Percentiles rank a stretch among this genome's conserved stretches.
These are phyloP conservation scores for Euspilapteryx auroguttella DNA, from an alignment of 2,888 invertebrate species.

Conservation along the genomic window DNA sequence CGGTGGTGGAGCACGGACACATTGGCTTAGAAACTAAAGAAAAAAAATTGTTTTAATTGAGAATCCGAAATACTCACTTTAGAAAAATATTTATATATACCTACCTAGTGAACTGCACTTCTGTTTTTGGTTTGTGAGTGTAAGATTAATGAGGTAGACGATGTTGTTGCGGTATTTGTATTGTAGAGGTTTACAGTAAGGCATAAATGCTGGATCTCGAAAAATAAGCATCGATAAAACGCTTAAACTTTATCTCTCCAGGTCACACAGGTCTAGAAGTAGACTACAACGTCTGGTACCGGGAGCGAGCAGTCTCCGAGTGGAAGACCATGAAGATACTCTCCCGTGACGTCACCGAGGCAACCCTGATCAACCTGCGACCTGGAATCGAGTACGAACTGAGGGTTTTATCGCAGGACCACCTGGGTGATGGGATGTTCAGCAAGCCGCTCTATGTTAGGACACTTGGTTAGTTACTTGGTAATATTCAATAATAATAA, in stretches of 20 bases:
- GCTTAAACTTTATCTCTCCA: no score
- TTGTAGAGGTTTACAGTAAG: neutral
- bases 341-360: conserved; percentile 72
- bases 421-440: conserved; percentile 85
- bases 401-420: conserved; percentile 86
- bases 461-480: conserved; percentile 55
- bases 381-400: conserved; percentile 85
- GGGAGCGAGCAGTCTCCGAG: conserved; percentile 71
- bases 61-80: no score
- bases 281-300: conserved; percentile 87
- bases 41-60: no score
- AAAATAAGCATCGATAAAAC: neutral
- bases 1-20: no score
- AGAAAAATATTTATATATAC: no score
- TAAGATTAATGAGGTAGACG: no score
- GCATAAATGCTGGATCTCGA: neutral
- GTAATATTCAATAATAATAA: neutral
- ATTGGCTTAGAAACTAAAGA: no score
- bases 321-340: conserved; percentile 83
- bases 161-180: no score
- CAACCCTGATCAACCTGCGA: conserved; percentile 75
- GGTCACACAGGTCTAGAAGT: conserved; percentile 77
- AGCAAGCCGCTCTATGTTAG: conserved; percentile 79
- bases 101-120: no score
- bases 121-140: no score